Evolutionary conservation across 92 coral and sea anemone genomes (phyloP).

Genomic region (Chrysogorgia sp.): DNA sequence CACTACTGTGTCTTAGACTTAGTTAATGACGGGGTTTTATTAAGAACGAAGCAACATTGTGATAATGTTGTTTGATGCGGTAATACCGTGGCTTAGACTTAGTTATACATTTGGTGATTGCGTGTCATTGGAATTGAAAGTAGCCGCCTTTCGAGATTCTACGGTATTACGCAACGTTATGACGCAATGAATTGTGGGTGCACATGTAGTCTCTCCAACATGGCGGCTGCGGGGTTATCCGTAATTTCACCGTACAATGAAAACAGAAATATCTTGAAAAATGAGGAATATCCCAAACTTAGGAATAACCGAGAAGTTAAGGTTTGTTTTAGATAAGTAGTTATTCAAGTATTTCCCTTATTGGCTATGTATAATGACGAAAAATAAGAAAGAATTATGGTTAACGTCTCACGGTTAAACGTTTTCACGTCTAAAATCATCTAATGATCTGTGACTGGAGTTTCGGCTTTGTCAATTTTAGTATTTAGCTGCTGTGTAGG

Average conservation of each 20-base stretch:
- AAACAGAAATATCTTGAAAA: slow-evolving; percentile 44
- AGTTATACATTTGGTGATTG: too few species aligned
- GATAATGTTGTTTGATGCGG: too few species aligned
- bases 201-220: slow-evolving; percentile 16
- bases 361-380: neutral
- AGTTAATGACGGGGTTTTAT: too few species aligned
- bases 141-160: too few species aligned
- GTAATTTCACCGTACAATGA: slow-evolving; percentile 43
- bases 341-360: neutral
- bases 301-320: slow-evolving; percentile 36
- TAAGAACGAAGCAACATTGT: too few species aligned
- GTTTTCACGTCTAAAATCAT: neutral
- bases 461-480: neutral
- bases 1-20: too few species aligned
- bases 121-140: too few species aligned
- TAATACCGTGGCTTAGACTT: too few species aligned
- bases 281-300: slow-evolving; percentile 38
- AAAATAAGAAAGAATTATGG: neutral
- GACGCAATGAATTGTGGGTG: slow-evolving; percentile 19
- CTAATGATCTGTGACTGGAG: neutral
- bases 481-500: neutral
- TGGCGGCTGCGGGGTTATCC: slow-evolving; percentile 50
- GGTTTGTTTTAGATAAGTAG: neutral
- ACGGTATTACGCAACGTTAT: neutral
- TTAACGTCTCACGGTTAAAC: neutral